These are phyloP conservation scores for Morone saxatilis DNA, from an alignment of 2,113 vertebrate species.

Conservation along the genomic window DNA sequence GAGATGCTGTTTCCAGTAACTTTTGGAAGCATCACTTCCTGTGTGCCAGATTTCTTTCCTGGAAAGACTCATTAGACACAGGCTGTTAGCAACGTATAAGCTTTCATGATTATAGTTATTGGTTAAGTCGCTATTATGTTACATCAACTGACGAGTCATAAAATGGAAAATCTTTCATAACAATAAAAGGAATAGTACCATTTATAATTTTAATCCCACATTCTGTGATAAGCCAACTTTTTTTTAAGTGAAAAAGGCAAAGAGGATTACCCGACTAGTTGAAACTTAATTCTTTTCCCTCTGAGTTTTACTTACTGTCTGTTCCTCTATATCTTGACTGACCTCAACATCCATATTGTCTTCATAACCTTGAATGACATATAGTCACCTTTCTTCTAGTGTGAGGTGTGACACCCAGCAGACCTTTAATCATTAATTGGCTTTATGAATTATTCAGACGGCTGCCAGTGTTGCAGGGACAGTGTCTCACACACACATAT, in stretches of 20 bases:
- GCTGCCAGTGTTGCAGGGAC: conserved; percentile 46
- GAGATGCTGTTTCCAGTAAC: conserved; percentile 32
- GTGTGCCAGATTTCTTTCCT: not conserved
- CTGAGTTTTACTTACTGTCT: not conserved
- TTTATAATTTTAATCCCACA: not conserved
- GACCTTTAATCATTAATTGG: conserved; percentile 80
- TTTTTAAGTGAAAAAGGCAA: not conserved
- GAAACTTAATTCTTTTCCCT: not conserved
- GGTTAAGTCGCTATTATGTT: not conserved
- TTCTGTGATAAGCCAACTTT: not conserved
- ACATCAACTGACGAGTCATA: not conserved
- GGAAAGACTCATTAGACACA: conserved; percentile 19
- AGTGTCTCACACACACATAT: conserved; percentile 23
- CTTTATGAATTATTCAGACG: conserved; percentile 71
- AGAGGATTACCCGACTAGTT: not conserved
- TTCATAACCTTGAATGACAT: not conserved
- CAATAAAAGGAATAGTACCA: not conserved
- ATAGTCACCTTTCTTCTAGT: conserved; percentile 25
- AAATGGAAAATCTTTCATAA: not conserved
- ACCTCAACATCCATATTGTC: not conserved
- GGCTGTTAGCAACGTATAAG: not conserved
- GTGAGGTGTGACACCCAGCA: conserved; percentile 60
- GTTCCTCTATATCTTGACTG: not conserved
- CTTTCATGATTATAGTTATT: not conserved
- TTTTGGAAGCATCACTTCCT: conserved; percentile 26